Conservation (phyloP, 1,140 invertebrate genomes). For the Lepeophtheirus salmonis region DNA sequence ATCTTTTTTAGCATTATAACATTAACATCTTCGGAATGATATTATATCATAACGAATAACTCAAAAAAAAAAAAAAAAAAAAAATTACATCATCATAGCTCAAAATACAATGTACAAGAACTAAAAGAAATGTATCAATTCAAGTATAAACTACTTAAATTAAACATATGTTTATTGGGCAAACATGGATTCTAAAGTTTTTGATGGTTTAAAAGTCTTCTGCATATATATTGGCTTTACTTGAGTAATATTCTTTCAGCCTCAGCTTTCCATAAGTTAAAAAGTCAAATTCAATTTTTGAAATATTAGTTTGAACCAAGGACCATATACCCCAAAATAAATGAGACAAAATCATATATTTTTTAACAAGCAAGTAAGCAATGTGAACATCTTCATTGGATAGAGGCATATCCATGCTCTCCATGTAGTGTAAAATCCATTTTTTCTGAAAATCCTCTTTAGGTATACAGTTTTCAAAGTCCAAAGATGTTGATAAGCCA, state of each 20-base stretch:
- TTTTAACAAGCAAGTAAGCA: slow-evolving; percentile 54
- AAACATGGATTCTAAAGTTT: too few relatives aligned
- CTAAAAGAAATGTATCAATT: too few relatives aligned
- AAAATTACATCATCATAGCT: too few relatives aligned
- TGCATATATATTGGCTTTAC: too few relatives aligned
- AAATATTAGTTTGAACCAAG: slow-evolving; percentile 70
- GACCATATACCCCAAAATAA: slow-evolving; percentile 87
- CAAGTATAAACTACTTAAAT: too few relatives aligned
- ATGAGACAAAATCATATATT: slow-evolving; percentile 57
- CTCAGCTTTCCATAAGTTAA: slow-evolving; percentile 43
- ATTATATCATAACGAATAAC: too few relatives aligned
- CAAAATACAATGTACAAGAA: too few relatives aligned
- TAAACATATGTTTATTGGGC: too few relatives aligned
- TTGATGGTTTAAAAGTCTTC: too few relatives aligned
- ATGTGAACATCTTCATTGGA: slow-evolving; percentile 40
- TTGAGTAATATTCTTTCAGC: slow-evolving; percentile 1
- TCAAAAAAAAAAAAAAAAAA: too few relatives aligned
- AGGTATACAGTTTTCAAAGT: slow-evolving; percentile 56
- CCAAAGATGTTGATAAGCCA: slow-evolving; percentile 40
- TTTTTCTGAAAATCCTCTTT: slow-evolving; percentile 49
- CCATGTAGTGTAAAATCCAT: slow-evolving; percentile 61
- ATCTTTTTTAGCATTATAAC: too few relatives aligned
- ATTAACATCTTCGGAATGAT: too few relatives aligned
- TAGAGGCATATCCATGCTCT: slow-evolving; percentile 24
- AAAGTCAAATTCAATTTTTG: slow-evolving; percentile 84